phyloP scores from a whole-genome alignment of 2,888 invertebrate genomes.

The Dyspetes luteomarginatus region DNA sequence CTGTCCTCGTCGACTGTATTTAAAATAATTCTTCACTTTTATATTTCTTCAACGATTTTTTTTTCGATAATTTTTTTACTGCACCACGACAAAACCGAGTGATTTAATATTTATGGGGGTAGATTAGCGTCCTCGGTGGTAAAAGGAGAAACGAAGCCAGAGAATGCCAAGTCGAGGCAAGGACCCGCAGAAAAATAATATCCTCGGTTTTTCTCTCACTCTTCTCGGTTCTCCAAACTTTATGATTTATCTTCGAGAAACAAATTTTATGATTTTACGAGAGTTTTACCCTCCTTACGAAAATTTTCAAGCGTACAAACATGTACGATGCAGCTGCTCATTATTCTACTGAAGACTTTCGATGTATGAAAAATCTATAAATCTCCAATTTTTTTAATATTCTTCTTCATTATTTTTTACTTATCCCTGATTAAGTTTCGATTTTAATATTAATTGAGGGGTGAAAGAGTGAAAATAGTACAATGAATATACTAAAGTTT shows the following conservation, averaged over 20 bases:
- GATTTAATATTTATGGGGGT: constrained; percentile 76
- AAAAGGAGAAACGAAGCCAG: background rate
- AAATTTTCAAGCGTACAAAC: constrained; percentile 1
- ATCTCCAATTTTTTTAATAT: too few relatives aligned
- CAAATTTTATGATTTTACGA: constrained; percentile 60
- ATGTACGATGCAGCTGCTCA: constrained; percentile 22
- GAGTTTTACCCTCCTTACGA: constrained; percentile 5
- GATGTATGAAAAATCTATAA: too few relatives aligned
- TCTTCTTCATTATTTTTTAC: too few relatives aligned
- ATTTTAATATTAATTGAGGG: too few relatives aligned
- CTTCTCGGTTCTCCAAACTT: constrained; percentile 39
- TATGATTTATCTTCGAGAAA: constrained; percentile 51
- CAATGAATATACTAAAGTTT: too few relatives aligned
- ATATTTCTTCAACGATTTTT: constrained; percentile 63
- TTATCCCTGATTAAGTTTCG: too few relatives aligned
- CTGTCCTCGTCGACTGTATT: background rate
- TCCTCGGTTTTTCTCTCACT: background rate
- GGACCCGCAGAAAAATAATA: constrained; percentile 14
- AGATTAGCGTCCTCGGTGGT: constrained; percentile 72
- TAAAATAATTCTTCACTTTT: background rate
- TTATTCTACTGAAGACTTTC: background rate
- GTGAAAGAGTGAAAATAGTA: too few relatives aligned
- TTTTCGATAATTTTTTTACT: constrained; percentile 77
- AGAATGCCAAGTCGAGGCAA: background rate
- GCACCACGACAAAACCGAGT: constrained; percentile 73